Conservation (phyloP, 2,797 vertebrate species). For the Buceros bicornis region DNA sequence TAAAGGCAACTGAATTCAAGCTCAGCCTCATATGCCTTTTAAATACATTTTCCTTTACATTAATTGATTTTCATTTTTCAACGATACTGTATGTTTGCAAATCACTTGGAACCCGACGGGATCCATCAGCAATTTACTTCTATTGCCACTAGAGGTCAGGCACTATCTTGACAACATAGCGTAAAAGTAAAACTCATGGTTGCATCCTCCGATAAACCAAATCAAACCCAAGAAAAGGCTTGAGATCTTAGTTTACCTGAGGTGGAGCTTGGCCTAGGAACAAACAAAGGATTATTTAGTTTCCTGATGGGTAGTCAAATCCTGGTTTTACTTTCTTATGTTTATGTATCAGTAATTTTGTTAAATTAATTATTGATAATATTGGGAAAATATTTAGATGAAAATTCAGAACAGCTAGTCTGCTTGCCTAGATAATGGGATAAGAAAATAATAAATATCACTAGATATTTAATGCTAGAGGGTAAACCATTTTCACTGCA, state of each 20-base stretch:
- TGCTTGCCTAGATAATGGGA: not conserved
- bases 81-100: too few species aligned
- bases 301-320: not conserved
- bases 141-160: constrained; percentile 57
- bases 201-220: not conserved
- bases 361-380: not conserved
- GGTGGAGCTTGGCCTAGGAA: not conserved
- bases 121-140: not conserved
- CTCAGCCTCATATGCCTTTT: not conserved
- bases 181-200: not conserved
- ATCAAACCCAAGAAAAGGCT: not conserved
- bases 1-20: not conserved
- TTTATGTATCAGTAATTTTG: not conserved
- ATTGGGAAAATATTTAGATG: not conserved
- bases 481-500: not conserved
- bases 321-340: not conserved
- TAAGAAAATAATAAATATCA: not conserved
- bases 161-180: not conserved
- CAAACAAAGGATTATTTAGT: not conserved
- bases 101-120: accelerated
- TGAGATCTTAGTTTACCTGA: not conserved
- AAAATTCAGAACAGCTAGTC: not conserved
- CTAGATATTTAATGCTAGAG: not conserved
- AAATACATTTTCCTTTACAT: not conserved
- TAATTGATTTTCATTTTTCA: not conserved